Evolutionary conservation across 2,888 invertebrate species (phyloP).

Genomic region (Colletes collaris): DNA sequence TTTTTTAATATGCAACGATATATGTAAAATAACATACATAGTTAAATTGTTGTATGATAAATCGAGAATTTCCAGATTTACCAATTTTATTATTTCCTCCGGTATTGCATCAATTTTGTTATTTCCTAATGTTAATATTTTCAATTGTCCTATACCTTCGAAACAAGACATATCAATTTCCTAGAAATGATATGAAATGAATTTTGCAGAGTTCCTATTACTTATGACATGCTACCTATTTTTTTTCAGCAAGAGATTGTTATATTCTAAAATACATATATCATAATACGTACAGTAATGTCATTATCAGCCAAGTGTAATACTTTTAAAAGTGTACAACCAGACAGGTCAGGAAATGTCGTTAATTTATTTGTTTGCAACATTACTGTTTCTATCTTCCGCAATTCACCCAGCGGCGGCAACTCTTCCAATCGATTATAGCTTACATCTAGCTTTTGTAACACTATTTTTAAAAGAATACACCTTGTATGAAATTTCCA

Average conservation of each 20-base stretch:
- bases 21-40: slow-evolving; percentile 78
- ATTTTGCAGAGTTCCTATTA: not conserved
- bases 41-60: slow-evolving; percentile 90
- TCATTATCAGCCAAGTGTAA: slow-evolving; percentile 93
- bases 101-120: slow-evolving; percentile 92
- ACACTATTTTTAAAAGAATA: slow-evolving; percentile 82
- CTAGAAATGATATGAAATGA: slow-evolving; percentile 83
- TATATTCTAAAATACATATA: slow-evolving; percentile 17
- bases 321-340: slow-evolving; percentile 91
- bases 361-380: slow-evolving; percentile 92
- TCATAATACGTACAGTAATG: slow-evolving; percentile 86
- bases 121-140: slow-evolving; percentile 91
- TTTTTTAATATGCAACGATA: not conserved
- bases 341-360: slow-evolving; percentile 89
- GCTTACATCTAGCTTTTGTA: slow-evolving; percentile 89
- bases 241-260: not conserved
- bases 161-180: slow-evolving; percentile 89
- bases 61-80: slow-evolving; percentile 92
- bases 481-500: slow-evolving; percentile 14
- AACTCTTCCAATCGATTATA: slow-evolving; percentile 88
- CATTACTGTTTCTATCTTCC: slow-evolving; percentile 90
- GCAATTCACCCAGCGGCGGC: slow-evolving; percentile 89
- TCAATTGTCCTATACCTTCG: slow-evolving; percentile 89
- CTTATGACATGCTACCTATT: not conserved
- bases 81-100: slow-evolving; percentile 90